Evolutionary conservation across 2,797 vertebrate species (phyloP).

Genomic region (Notolabrus celidotus): DNA sequence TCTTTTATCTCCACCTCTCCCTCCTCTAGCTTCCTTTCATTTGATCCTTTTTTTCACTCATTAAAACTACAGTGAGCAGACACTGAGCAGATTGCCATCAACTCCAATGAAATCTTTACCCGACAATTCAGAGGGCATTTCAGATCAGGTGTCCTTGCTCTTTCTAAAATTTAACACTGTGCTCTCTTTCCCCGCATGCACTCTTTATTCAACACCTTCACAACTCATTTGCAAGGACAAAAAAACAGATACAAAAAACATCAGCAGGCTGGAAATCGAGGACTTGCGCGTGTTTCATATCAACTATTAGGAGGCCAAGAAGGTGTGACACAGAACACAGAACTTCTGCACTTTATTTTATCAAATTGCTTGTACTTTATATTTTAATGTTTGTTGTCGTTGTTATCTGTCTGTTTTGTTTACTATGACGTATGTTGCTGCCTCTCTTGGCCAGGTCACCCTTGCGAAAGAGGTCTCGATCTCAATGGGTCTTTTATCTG

Average conservation of each 20-base stretch:
- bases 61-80: conserved; percentile 59
- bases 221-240: conserved; percentile 8
- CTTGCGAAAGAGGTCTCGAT: too few species aligned
- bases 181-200: background rate
- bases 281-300: too few species aligned
- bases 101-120: conserved; percentile 49
- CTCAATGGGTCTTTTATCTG: too few species aligned
- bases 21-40: conserved; percentile 33
- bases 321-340: too few species aligned
- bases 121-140: conserved; percentile 39
- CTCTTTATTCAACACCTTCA: conserved; percentile 13
- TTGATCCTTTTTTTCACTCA: conserved; percentile 54
- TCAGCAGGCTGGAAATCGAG: background rate
- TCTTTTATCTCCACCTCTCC: conserved; percentile 57
- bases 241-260: conserved; percentile 5
- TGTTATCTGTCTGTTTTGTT: too few species aligned
- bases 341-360: too few species aligned
- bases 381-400: too few species aligned
- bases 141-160: conserved; percentile 3
- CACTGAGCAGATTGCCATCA: conserved; percentile 35
- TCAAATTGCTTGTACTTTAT: too few species aligned
- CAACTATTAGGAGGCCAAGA: too few species aligned
- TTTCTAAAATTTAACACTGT: background rate
- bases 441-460: too few species aligned
- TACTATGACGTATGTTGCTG: too few species aligned